Evolutionary conservation across 2,113 vertebrate genomes (phyloP).

Genomic region (Halichoeres trimaculatus): DNA sequence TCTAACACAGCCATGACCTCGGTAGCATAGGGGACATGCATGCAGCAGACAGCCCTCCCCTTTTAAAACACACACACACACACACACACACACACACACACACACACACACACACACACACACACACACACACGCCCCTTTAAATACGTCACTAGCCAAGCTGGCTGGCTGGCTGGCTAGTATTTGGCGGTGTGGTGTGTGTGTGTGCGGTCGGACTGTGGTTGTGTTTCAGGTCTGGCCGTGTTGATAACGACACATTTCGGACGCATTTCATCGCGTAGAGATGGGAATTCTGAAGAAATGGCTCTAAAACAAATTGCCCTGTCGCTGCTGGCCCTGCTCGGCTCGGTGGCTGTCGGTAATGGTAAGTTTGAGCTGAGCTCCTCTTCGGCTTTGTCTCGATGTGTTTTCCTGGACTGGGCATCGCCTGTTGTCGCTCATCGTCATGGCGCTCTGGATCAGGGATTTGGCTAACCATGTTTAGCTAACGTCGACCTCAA

Average conservation of each 20-base stretch:
- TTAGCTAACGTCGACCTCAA: conserved; percentile 60
- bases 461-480: conserved; percentile 62
- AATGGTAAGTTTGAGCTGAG: conserved; percentile 76
- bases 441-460: conserved; percentile 81
- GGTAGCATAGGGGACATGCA: conserved; percentile 26
- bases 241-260: conserved; percentile 74
- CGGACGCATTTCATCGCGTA: conserved; percentile 73
- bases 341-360: conserved; percentile 70
- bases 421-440: conserved; percentile 78
- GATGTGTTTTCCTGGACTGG: conserved; percentile 69
- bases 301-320: conserved; percentile 79
- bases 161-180: conserved; percentile 57
- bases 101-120: conserved; percentile 65
- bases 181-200: conserved; percentile 65
- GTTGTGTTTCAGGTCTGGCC: conserved; percentile 75
- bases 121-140: conserved; percentile 76
- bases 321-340: conserved; percentile 72
- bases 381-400: conserved; percentile 74
- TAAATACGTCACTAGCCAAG: conserved; percentile 75
- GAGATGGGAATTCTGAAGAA: conserved; percentile 82
- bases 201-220: conserved; percentile 73
- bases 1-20: conserved; percentile 42
- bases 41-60: conserved; percentile 64
- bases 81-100: conserved; percentile 65
- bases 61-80: conserved; percentile 67